Evolutionary conservation across 2,888 invertebrate genomes (phyloP).

Genomic region (Tinea pellionella): DNA sequence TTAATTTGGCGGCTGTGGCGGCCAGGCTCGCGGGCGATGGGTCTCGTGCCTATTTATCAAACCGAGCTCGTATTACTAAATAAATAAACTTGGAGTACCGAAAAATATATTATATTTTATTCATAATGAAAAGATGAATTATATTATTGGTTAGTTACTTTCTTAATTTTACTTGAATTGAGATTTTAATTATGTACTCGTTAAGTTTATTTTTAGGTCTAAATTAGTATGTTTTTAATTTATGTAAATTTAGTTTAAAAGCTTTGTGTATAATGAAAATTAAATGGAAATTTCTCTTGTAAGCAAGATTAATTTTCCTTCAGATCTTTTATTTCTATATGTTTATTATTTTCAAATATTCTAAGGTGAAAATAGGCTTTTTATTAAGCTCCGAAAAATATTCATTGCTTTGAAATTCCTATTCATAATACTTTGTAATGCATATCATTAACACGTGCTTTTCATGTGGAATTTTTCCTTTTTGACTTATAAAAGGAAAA

Average conservation of each 20-base stretch:
- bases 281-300: neutral
- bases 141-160: neutral
- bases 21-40: slow-evolving; percentile 14
- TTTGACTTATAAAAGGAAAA: too few relatives aligned
- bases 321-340: neutral
- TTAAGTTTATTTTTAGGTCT: too few relatives aligned
- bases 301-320: neutral
- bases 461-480: too few relatives aligned
- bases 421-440: too few relatives aligned
- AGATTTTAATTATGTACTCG: too few relatives aligned
- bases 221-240: neutral
- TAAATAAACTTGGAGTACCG: neutral
- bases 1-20: slow-evolving; percentile 23
- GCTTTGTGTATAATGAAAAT: neutral
- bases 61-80: slow-evolving; percentile 7
- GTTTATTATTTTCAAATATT: neutral
- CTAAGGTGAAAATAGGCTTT: neutral
- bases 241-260: neutral
- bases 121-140: neutral
- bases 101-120: neutral
- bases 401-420: neutral
- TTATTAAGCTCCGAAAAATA: neutral
- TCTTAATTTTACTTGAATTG: too few relatives aligned
- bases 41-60: slow-evolving; percentile 18
- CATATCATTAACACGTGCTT: too few relatives aligned